Evolutionary conservation across 2,888 invertebrate species (phyloP).

Genomic region (Caradrina clavipalpis): DNA sequence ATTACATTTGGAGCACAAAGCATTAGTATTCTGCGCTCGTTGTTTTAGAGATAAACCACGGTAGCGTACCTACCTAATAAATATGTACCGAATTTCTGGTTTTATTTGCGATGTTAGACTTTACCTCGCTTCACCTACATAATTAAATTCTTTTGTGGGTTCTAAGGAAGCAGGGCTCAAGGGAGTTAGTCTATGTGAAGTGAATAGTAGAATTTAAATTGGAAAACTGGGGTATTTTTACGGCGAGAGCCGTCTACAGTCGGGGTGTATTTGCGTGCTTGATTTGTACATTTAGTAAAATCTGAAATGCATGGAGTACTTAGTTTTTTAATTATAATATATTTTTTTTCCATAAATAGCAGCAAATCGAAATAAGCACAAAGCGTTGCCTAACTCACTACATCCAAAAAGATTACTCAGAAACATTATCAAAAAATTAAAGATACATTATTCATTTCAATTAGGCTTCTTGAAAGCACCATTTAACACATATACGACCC

Average conservation of each 20-base stretch:
- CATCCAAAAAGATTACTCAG: neutral
- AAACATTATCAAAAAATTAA: neutral
- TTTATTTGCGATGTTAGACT: slow-evolving; percentile 60
- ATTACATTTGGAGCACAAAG: slow-evolving; percentile 55
- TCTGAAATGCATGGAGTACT: neutral
- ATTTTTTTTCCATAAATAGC: neutral
- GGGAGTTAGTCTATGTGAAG: slow-evolving; percentile 34
- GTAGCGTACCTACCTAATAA: slow-evolving; percentile 45
- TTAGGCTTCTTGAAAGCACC: no score
- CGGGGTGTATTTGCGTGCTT: slow-evolving; percentile 21
- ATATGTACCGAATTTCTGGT: slow-evolving; percentile 61
- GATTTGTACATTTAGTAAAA: slow-evolving; percentile 36
- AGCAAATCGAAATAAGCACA: neutral
- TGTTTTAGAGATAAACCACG: slow-evolving; percentile 49
- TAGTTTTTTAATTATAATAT: neutral
- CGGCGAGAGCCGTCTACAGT: slow-evolving; percentile 9
- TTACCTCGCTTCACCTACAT: slow-evolving; percentile 59
- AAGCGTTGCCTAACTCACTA: neutral
- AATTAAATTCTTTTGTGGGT: slow-evolving; percentile 66
- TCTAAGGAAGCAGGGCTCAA: slow-evolving; percentile 46
- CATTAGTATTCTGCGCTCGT: slow-evolving; percentile 58
- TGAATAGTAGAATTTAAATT: slow-evolving; percentile 42
- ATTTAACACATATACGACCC: no score
- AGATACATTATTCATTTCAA: no score
- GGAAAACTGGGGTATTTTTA: slow-evolving; percentile 36